Evolutionary conservation across 2,113 vertebrate species (phyloP), one percentile per base, ranked within the genome.

Genomic region (Girardinichthys multiradiatus): DNA sequence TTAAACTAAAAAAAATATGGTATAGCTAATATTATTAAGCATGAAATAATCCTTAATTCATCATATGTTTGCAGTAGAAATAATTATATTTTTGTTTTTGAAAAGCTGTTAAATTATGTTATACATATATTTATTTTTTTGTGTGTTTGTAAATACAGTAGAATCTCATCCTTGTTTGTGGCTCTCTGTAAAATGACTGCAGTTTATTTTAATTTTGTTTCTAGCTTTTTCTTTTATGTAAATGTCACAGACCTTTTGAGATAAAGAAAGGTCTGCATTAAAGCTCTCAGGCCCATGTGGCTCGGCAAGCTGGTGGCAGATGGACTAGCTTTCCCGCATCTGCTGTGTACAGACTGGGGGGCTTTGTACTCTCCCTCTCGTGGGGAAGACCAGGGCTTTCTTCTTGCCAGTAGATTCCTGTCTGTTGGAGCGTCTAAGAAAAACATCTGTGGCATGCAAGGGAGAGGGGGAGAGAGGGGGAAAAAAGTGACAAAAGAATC

Each of bases 361-460:
- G 96, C 97, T 98, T 99, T 99, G 96, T 98, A 96, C 96, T 97
- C 74, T 58, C 93, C 21, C 95, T 97, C 95, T 98, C 97, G 95
- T 97, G 95, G 94, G 97, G 96, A 96, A 97, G 95, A 97, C 94
- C 95, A 93, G 94, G 94, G 95, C 96, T 98, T 97, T 98, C 96
- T 96, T 97, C 96, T 96, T 95, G 96, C 95, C 96, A 96, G 96
- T 96, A 95, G 96, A 98, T 98, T 98, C 96, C 96, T 98, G 97
- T 97, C 97, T 97, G 96, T 95, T 96, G 96, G 96, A 98, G 96
- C 96, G 95, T 96, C 97, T 95, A 97, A 97, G 96, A 96, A 97
- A 95, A 99, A 98, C 97, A 98, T 99, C 97, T 98, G 97, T 98
- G 97, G 96, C 97, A 98, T 97, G 96, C 94, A 91, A 95, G 95